Evolutionary conservation across 2,888 invertebrate species (phyloP).

Genomic region (Lagria hirta): DNA sequence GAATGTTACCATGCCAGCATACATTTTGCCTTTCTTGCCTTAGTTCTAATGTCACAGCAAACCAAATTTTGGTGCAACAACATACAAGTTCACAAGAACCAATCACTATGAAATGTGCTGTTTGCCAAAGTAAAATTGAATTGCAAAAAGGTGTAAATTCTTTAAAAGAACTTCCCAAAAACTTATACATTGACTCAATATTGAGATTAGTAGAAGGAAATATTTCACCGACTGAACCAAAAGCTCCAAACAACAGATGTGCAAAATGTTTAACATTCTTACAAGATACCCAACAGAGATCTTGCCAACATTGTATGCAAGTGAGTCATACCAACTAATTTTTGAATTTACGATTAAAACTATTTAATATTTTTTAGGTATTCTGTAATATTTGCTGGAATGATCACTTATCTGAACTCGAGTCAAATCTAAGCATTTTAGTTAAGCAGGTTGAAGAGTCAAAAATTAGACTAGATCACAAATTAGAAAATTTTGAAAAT

Average conservation of each 20-base stretch:
- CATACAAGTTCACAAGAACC: constrained; percentile 14
- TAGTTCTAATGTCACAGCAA: constrained; percentile 51
- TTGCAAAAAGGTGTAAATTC: constrained; percentile 57
- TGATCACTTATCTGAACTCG: constrained; percentile 62
- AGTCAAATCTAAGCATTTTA: constrained; percentile 60
- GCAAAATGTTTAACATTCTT: constrained; percentile 50
- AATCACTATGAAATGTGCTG: constrained; percentile 57
- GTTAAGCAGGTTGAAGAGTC: constrained; percentile 60
- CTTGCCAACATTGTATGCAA: constrained; percentile 64
- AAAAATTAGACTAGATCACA: constrained; percentile 57
- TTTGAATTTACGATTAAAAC: neutral
- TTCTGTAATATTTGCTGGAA: constrained; percentile 65
- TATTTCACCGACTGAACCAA: constrained; percentile 28
- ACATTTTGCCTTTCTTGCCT: constrained; percentile 66
- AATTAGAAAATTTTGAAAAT: constrained; percentile 60
- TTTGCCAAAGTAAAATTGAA: constrained; percentile 57
- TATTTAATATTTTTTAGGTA: constrained; percentile 51
- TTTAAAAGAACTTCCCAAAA: constrained; percentile 63
- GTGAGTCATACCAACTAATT: constrained; percentile 54
- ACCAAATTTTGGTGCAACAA: constrained; percentile 28
- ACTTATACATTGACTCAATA: constrained; percentile 67
- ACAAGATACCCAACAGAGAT: constrained; percentile 41
- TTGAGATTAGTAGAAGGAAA: constrained; percentile 56
- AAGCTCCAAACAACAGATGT: constrained; percentile 41
- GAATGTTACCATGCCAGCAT: constrained; percentile 69